phyloP scores from a whole-genome alignment of 2,113 vertebrate species.

The Eurystomus gularis region DNA sequence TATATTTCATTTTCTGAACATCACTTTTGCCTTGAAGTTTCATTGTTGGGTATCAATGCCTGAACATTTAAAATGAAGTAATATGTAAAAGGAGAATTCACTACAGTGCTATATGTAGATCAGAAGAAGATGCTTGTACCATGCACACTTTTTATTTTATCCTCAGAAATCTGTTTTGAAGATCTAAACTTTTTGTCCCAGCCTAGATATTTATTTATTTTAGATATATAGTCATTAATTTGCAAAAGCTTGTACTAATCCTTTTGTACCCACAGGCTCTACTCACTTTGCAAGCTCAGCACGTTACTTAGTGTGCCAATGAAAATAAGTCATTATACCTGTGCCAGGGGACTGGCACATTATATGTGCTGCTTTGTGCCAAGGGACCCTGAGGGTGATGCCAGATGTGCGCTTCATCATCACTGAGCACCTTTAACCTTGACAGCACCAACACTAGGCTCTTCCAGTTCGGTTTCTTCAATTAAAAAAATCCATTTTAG shows the following conservation, averaged over 20 bases:
- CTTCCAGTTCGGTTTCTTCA: background rate
- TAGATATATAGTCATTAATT: background rate
- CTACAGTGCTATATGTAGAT: background rate
- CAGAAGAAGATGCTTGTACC: background rate
- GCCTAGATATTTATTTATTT: background rate
- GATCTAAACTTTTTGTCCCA: background rate
- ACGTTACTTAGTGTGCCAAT: background rate
- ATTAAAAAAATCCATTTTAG: background rate
- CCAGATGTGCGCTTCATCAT: background rate
- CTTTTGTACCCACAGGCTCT: background rate
- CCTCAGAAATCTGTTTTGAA: background rate
- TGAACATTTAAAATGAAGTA: background rate
- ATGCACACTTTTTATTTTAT: background rate
- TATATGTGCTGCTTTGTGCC: background rate
- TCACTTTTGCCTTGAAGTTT: background rate
- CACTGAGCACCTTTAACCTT: background rate
- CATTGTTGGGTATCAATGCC: background rate
- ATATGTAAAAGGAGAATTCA: background rate
- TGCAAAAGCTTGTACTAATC: background rate
- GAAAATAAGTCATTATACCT: background rate
- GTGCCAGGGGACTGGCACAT: background rate
- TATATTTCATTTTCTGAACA: background rate
- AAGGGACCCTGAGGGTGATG: background rate
- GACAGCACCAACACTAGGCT: background rate
- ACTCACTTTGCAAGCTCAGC: background rate